Base-by-base conservation (phyloP, 2,113 vertebrate genomes). In the Petroica traversi region DNA sequence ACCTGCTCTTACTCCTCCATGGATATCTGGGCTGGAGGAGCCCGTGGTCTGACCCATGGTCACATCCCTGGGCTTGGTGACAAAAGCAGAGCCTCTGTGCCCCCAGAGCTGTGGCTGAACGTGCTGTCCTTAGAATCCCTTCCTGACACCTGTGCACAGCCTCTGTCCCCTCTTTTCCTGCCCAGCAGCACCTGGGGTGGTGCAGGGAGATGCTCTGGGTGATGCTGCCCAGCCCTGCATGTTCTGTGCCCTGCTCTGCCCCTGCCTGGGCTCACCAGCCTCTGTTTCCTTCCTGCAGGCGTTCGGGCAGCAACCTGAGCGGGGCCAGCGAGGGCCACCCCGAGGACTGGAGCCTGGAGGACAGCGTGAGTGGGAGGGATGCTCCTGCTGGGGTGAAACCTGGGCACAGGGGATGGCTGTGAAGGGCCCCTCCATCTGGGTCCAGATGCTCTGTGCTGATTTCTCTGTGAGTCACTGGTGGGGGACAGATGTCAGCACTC, bases 341-440 rank as follows among this genome's bases (percentile, higher is more conserved):
- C 2, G 98, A 98, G 62, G 99, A 99, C 90, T 99, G 99, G 99
- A 98, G 98, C 96, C 98, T 99, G 83, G 97, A 99, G 58, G 98
- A 99, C 89, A 98, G 98, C 22, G 99, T 99, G 95, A 99, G 99
- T 96, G 43, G 72, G 36, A 24, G 38, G 38, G 61, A 5, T 1
- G 6, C 23, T 10, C 10, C 19, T 0, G 1, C 4, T 3, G 9
- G 16, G 24, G 2, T 34, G 69, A 14, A 18, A 16, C 2, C 19
- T 19, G 43, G 45, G 29, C 6, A 61, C 29, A 34, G 59, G 41
- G 48, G 26, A 4, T 33, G 63, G 25, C 0, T 34, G 10, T 8
- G 73, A 36, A 46, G 57, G 55, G 22, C 20, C 14, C n/a, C 10
- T 52, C 18, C 19, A 3, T 12, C n/a, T 2, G 43, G 19, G 6